Conservation (phyloP, 2,797 vertebrate genomes). For the Anguilla pacifica region DNA sequence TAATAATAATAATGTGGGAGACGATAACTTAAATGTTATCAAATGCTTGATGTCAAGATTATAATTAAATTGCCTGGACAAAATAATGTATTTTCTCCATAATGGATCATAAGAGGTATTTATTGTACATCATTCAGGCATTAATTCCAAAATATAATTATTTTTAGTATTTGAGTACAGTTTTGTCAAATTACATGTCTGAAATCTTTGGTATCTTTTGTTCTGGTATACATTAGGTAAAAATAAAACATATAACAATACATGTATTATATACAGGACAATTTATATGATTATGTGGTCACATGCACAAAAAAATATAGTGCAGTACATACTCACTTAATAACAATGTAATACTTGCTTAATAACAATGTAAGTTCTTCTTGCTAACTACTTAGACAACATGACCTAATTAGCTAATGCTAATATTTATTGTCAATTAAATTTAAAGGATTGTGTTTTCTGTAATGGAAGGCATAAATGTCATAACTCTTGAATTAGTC, state of each 20-base stretch:
- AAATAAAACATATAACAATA: neutral
- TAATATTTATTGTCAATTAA: slow-evolving; percentile 81
- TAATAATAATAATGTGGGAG: neutral
- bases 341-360: neutral
- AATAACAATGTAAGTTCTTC: slow-evolving; percentile 53
- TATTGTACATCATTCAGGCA: neutral
- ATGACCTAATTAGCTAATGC: slow-evolving; percentile 77
- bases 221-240: neutral
- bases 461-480: slow-evolving; percentile 79
- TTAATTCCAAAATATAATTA: neutral
- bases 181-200: too few species aligned
- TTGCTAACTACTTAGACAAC: slow-evolving; percentile 54
- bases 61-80: neutral
- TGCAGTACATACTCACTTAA: neutral
- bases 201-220: neutral
- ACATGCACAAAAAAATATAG: neutral
- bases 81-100: neutral
- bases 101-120: neutral
- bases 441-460: slow-evolving; percentile 77
- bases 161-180: neutral
- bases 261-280: slow-evolving; percentile 11
- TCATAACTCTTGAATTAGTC: slow-evolving; percentile 77
- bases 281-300: neutral
- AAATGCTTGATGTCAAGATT: neutral
- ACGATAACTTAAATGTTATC: neutral